phyloP scores from a whole-genome alignment of 2,113 vertebrate genomes.

The Scolopax mira region DNA sequence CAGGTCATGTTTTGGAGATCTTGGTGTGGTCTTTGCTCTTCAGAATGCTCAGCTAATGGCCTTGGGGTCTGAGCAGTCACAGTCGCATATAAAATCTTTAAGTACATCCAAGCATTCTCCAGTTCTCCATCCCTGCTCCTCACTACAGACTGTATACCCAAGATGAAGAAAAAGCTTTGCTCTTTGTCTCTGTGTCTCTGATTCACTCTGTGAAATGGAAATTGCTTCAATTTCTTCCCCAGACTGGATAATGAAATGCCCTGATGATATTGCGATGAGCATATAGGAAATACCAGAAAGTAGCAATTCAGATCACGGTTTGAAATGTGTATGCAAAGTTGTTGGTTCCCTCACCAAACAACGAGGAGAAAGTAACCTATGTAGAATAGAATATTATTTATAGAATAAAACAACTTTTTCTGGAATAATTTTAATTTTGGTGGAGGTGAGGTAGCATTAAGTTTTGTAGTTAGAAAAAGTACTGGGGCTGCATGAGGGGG shows the following conservation, averaged over 20 bases:
- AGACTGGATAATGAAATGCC: not conserved
- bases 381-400: not conserved
- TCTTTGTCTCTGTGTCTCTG: not conserved
- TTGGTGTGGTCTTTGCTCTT: not conserved
- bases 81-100: not conserved
- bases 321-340: not conserved
- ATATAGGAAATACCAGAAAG: not conserved
- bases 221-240: not conserved
- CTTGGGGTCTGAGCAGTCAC: not conserved
- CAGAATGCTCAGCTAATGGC: not conserved
- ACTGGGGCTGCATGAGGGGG: not conserved
- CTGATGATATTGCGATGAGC: not conserved
- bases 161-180: not conserved
- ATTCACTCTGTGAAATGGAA: not conserved
- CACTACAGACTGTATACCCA: not conserved
- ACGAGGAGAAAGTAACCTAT: not conserved
- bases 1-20: fast-evolving
- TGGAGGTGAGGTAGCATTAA: too few species aligned
- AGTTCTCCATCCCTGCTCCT: not conserved
- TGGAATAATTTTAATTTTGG: not conserved
- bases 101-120: not conserved
- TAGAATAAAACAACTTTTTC: not conserved
- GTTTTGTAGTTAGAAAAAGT: not conserved
- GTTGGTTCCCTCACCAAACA: not conserved
- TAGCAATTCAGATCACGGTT: fast-evolving